Evolutionary conservation across 2,113 vertebrate species (phyloP), one percentile per base, ranked within the genome.

Genomic region (Globicephala melas): DNA sequence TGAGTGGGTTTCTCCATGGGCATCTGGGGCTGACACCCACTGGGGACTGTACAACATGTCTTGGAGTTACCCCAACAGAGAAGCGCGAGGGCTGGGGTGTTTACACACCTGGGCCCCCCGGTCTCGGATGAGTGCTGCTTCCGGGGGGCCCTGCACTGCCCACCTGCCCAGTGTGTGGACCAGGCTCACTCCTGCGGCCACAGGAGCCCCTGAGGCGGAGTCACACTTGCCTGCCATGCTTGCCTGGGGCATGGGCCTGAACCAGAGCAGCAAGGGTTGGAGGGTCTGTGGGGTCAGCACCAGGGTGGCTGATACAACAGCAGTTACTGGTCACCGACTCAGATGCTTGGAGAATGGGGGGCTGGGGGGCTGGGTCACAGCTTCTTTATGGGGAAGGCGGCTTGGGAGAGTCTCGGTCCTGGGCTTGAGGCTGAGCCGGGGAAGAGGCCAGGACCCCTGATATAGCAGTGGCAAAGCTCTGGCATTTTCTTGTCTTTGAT

Each of bases 181-280:
- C 1, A 0, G n/a, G 13, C 63, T 65, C 1, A 4, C 9, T 53
- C n/a, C 68, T 7, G 26, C 2, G 25, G 28, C 31, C 50, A 25
- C 11, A 71, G 31, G 53, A 47, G 6, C 41, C 47, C 21, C 47
- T 25, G 26, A 15, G 15, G 44, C 62, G 36, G 11, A 65, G 55
- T n/a, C 5, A 0, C 3, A 1, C 0, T 8, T 25, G 33, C 33
- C 58, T 50, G 25, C 31, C 7, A 0, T 5, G 31, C 74, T 79
- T 23, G 25, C 31, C 26, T 38, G 4, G 11, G 60, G 4, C 8
- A 8, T 41, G 10, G 15, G 6, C 7, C 1, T 28, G n/a, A 82
- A 26, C 36, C 62, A 62, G 58, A 41, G 76, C 28, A 33, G 31
- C 63, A 33, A 33, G 28, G 12, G 28, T 12, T 14, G 26, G 26